A percentile compares a stretch with the other conserved stretches of the same genome.
phyloP scores from a whole-genome alignment of 2,797 vertebrate genomes.

The Poeciliopsis gracilis region DNA sequence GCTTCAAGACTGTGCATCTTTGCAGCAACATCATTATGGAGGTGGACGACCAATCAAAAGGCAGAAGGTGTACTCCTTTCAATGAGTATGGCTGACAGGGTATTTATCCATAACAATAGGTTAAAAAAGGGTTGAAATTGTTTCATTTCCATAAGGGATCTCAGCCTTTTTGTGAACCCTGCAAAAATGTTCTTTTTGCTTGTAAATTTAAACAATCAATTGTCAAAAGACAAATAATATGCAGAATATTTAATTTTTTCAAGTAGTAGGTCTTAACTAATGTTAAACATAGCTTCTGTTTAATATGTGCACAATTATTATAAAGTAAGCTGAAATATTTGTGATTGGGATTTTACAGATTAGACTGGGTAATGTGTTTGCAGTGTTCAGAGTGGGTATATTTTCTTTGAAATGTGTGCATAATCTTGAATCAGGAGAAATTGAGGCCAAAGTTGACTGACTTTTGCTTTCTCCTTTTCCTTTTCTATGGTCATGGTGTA shows the following conservation, averaged over 20 bases:
- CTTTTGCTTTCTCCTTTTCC: not conserved
- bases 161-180: not conserved
- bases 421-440: not conserved
- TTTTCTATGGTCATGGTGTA: not conserved
- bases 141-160: not conserved
- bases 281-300: not conserved
- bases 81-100: not conserved
- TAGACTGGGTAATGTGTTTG: not conserved
- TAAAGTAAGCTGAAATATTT: not conserved
- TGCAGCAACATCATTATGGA: not conserved
- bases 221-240: not conserved
- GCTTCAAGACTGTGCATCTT: no score
- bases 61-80: not conserved
- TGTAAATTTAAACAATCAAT: not conserved
- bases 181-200: not conserved
- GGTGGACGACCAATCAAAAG: not conserved
- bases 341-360: not conserved
- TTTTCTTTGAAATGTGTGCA: not conserved
- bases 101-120: not conserved
- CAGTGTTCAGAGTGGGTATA: not conserved
- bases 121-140: not conserved
- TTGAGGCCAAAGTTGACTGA: not conserved
- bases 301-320: not conserved
- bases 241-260: no score
- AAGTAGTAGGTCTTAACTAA: not conserved